Evolutionary conservation across 2,797 vertebrate genomes (phyloP), one percentile per base, ranked within the genome.

Genomic region (Parotocinclus haroldoi): DNA sequence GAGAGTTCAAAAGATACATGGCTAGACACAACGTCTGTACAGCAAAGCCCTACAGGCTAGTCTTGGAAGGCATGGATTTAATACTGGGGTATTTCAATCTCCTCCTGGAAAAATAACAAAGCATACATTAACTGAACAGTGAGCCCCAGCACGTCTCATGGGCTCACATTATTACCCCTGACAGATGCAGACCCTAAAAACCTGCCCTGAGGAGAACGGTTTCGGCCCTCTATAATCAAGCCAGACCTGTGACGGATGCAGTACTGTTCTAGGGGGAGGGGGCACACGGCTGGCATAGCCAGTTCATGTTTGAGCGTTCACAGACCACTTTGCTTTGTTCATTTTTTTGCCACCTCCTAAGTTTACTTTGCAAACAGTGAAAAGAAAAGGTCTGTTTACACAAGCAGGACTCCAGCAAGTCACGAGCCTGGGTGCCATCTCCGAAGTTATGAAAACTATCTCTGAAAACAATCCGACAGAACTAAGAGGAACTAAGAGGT

Each of bases 151-250:
- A 81, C 76, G 78, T 72, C 81, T 85, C 81, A 78, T 79, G 83
- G 77, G 79, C 82, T 81, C 77, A 64, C 77, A 85, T 85, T 80
- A 86, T 79, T 88, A 82, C 81, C 83, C 83, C 64, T 68, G 16
- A 77, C 78, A 76, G 77, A 80, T 76, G 60, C 73, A 76, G 80
- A 86, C 86, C 73, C 81, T 85, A 86, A 87, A 89, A 86, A 79
- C 85, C 84, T 82, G 74, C 84, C 78, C 84, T 52, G 72, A 78
- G 78, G 27, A 87, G 81, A 83, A 83, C 74, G 39, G 73, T 69
- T 78, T 78, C 78, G 79, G 82, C 76, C 82, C 84, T 79, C 76
- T 84, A 84, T 86, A 85, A 85, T 84, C 81, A 73, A 70, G 81
- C 78, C 82, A 80, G 71, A 83, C 75, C 78, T 80, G 83, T 86